Conservation (phyloP, 2,888 invertebrate species). For the Cinara cedri region DNA sequence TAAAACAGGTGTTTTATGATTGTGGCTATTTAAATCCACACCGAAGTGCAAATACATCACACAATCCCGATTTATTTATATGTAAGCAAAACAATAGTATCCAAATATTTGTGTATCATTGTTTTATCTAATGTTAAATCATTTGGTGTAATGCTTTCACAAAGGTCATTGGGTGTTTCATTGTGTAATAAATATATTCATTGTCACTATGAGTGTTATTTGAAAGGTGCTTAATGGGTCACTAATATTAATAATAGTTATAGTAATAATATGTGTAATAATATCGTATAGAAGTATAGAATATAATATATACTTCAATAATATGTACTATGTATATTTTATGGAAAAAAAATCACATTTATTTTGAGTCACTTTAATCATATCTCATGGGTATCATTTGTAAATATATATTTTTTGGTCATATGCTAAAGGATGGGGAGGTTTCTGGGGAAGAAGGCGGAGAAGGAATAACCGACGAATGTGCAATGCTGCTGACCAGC, state of each 20-base stretch:
- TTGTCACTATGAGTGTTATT: slow-evolving; percentile 40
- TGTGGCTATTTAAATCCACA: slow-evolving; percentile 49
- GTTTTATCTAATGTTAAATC: slow-evolving; percentile 13
- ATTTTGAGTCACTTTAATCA: not conserved
- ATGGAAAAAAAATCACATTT: slow-evolving; percentile 28
- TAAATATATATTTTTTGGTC: slow-evolving; percentile 56
- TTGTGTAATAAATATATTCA: slow-evolving; percentile 44
- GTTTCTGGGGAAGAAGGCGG: slow-evolving; percentile 66
- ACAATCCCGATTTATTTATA: slow-evolving; percentile 51
- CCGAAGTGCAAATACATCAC: slow-evolving; percentile 30
- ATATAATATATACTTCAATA: not conserved
- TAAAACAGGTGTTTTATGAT: slow-evolving; percentile 52
- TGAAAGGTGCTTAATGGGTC: slow-evolving; percentile 35
- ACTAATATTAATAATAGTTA: slow-evolving; percentile 47
- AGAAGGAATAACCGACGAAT: slow-evolving; percentile 74
- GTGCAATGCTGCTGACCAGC: slow-evolving; percentile 70
- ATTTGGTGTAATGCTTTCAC: slow-evolving; percentile 54
- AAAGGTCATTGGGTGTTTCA: slow-evolving; percentile 39
- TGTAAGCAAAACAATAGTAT: slow-evolving; percentile 52
- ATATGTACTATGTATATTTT: slow-evolving; percentile 31
- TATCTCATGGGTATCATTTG: slow-evolving; percentile 44
- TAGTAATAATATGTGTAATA: not conserved
- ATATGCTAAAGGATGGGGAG: slow-evolving; percentile 63
- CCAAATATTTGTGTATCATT: slow-evolving; percentile 35
- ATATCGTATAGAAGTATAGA: slow-evolving; percentile 19